Conservation (phyloP, 2,113 vertebrate genomes). For the Hiodon alosoides region DNA sequence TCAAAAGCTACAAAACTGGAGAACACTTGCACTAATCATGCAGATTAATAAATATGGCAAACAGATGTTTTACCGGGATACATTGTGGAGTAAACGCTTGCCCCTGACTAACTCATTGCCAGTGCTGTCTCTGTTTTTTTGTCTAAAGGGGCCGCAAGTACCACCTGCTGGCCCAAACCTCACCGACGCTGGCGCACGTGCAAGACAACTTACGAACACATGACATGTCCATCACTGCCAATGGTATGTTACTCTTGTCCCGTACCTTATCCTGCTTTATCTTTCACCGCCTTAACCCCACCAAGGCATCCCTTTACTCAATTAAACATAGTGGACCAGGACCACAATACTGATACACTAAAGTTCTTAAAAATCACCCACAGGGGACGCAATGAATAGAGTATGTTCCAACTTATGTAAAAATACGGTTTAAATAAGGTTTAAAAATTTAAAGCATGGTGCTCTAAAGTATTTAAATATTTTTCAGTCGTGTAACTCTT, state of each 20-base stretch:
- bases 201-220: constrained; percentile 79
- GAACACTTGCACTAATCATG: no score
- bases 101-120: neutral
- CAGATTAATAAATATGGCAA: no score
- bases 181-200: constrained; percentile 63
- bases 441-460: no score
- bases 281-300: neutral
- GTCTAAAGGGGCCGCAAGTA: constrained; percentile 70
- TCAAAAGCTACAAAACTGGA: no score
- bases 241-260: constrained; percentile 53
- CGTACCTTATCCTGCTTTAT: neutral
- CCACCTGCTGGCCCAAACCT: constrained; percentile 73
- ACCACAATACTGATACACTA: no score
- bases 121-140: constrained; percentile 2
- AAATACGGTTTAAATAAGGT: no score
- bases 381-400: no score
- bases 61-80: no score
- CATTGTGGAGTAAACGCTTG: neutral
- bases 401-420: no score
- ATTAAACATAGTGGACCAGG: no score
- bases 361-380: no score
- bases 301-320: neutral
- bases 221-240: constrained; percentile 63
- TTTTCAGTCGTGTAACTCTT: neutral
- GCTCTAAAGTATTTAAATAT: no score